Base-by-base conservation (phyloP, 2,888 invertebrate species). In the Mythimna impura region DNA sequence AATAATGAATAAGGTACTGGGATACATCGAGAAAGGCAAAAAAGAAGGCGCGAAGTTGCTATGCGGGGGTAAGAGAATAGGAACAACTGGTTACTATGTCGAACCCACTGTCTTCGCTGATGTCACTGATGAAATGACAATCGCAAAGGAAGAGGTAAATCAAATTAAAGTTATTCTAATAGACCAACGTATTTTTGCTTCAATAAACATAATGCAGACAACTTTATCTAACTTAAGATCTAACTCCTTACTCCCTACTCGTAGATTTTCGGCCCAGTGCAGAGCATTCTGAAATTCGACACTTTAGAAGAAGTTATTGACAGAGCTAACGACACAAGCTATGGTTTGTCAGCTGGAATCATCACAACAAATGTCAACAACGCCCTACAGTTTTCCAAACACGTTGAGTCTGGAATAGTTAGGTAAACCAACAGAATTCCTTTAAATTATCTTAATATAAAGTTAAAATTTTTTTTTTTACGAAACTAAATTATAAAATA, bases 221-320 rank as follows among this genome's bases (percentile, higher is more conserved):
- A 36, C 30, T 17, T 63, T 0, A 47, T 55, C 5, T 5, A 68
- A 6, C 36, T 64, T 5, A 25, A 12, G 2, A 7, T 36, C n/a
- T n/a, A n/a, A n/a, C n/a, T n/a, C 30, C 5, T 50, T 7, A 60
- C 34, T 25, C 47, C 6, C 54, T 40, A 7, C 30, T 25, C 58
- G 20, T 52, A 98, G 98, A 99, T 99, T 85, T 99, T 99, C 91
- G 99, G 99, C 0, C 99, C 99, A 0, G 99, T 99, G 0, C 98
- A 98, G 93, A 97, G 97, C 70, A 98, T 99, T 86, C 94, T 99
- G 55, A 98, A 98, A 92, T 99, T 99, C 88, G 97, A 97, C 57
- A 97, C 97, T 1, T 88, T 98, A 61, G 97, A 97, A 2, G 99
- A 99, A 93, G 98, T 98, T 1, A 97, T 99, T 71, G 97, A 98